Base-by-base conservation (phyloP, 2,888 invertebrate species). In the Aspidapion aeneum region DNA sequence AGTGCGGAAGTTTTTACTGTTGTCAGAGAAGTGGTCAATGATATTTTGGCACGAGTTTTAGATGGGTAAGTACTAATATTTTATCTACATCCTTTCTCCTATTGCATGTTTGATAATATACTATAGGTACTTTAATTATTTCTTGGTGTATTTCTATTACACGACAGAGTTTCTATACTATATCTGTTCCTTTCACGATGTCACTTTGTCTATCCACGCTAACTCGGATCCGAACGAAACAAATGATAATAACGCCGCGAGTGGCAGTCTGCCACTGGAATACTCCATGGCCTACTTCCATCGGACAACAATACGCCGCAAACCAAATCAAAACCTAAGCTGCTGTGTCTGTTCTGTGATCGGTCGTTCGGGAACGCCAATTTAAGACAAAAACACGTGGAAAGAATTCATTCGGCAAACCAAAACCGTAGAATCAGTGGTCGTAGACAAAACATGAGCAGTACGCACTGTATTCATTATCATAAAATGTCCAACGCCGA, bases 331-430 rank as follows among this genome's bases (percentile, higher is more conserved):
- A 66, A 74, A 51, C 71, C 75, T 3, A 80, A 78, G 71, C 69
- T 80, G 55, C 71, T 81, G 67, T 81, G 81, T 71, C 71, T 81
- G 57, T 82, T 79, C 70, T 82, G 82, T 70, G 81, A 82, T 67
- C 74, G 81, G 49, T 78, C 80, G 48, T 81, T 81, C 66, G 76
- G 78, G 55, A 80, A 77, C 65, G 73, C 75, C 55, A 78, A 75
- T 70, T 70, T 81, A 64, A 71, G 78, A 62, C 79, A 79, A 68
- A 81, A 80, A 67, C 82, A 82, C 70, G 78, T 80, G n/a, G 80
- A 80, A 63, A 74, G 81, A 59, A 75, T 75, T 60, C 82, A 82
- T 71, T 79, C 79, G 20, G 70, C 73, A 9, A 79, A 78, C 66
- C 77, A 78, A 56, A 76, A 74, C 59, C 73, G 81, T 50, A 71